Evolutionary conservation across 1,140 invertebrate species (phyloP).

Genomic region (Coptotermes formosanus): DNA sequence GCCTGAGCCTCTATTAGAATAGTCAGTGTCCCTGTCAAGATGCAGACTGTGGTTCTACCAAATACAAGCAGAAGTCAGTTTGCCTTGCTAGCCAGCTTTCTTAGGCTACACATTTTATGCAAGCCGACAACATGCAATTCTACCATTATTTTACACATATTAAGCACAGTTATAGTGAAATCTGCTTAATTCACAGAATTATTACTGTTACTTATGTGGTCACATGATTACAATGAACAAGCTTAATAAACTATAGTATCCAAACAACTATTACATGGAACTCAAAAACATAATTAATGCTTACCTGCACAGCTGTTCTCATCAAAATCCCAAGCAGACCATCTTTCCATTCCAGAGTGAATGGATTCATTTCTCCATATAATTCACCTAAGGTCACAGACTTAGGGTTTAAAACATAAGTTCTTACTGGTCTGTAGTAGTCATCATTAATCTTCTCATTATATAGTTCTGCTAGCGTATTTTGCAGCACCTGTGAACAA

Average conservation of each 20-base stretch:
- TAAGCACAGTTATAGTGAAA: too few species aligned
- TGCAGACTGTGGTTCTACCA: neutral
- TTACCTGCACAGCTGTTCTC: slow-evolving; percentile 65
- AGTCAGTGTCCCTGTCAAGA: neutral
- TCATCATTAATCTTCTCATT: slow-evolving; percentile 54
- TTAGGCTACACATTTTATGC: too few species aligned
- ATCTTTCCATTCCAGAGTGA: slow-evolving; percentile 87
- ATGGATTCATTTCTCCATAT: slow-evolving; percentile 82
- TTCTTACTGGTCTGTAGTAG: slow-evolving; percentile 62
- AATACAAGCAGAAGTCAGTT: too few species aligned
- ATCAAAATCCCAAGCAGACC: slow-evolving; percentile 75
- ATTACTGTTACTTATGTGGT: too few species aligned
- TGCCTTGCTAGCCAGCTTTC: too few species aligned
- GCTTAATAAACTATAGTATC: too few species aligned
- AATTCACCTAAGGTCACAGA: slow-evolving; percentile 84
- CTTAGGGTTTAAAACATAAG: slow-evolving; percentile 82
- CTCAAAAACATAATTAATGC: neutral
- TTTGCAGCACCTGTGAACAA: slow-evolving; percentile 58
- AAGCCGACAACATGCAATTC: too few species aligned
- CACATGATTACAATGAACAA: too few species aligned
- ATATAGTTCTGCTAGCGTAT: slow-evolving; percentile 61
- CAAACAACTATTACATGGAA: too few species aligned
- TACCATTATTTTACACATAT: too few species aligned
- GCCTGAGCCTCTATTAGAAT: too few species aligned
- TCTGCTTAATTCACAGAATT: too few species aligned